phyloP scores from a whole-genome alignment of 2,888 invertebrate genomes.

The Erebia epiphron region DNA sequence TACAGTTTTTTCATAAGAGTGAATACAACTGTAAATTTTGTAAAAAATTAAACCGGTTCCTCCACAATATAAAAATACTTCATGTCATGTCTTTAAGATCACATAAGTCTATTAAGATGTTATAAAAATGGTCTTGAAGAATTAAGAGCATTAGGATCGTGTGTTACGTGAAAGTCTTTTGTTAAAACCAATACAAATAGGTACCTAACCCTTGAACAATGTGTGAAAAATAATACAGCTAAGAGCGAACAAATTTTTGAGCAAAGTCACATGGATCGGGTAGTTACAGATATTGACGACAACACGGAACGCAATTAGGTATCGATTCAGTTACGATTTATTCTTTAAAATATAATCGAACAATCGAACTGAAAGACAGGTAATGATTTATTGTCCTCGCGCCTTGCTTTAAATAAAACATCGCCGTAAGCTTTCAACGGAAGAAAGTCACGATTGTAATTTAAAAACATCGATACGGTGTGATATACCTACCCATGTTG shows the following conservation, averaged over 20 bases:
- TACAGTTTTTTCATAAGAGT: slow-evolving; percentile 38
- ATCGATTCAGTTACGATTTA: slow-evolving; percentile 63
- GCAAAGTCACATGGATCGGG: slow-evolving; percentile 4
- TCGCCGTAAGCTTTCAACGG: slow-evolving; percentile 78
- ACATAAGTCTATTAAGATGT: too few species aligned
- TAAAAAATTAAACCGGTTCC: slow-evolving; percentile 27
- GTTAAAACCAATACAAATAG: too few species aligned
- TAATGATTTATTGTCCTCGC: slow-evolving; percentile 74
- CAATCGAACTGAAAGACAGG: slow-evolving; percentile 68
- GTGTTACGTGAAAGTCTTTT: too few species aligned
- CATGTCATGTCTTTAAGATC: too few species aligned
- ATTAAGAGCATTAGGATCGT: too few species aligned
- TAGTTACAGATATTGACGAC: slow-evolving; percentile 25
- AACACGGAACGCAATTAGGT: slow-evolving; percentile 63
- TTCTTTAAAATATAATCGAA: slow-evolving; percentile 69
- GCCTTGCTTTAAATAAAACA: slow-evolving; percentile 77
- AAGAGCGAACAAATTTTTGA: slow-evolving; percentile 24
- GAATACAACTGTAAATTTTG: slow-evolving; percentile 34
- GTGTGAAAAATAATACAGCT: not conserved
- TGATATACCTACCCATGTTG: slow-evolving; percentile 50
- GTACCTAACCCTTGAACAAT: not conserved
- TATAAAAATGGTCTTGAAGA: too few species aligned
- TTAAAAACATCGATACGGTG: slow-evolving; percentile 75
- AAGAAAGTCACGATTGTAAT: slow-evolving; percentile 81
- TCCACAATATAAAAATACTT: slow-evolving; percentile 37